Evolutionary conservation across 37 sponge, comb jelly and placozoan species (phyloP).

Genomic region (Theonella swinhoei): DNA sequence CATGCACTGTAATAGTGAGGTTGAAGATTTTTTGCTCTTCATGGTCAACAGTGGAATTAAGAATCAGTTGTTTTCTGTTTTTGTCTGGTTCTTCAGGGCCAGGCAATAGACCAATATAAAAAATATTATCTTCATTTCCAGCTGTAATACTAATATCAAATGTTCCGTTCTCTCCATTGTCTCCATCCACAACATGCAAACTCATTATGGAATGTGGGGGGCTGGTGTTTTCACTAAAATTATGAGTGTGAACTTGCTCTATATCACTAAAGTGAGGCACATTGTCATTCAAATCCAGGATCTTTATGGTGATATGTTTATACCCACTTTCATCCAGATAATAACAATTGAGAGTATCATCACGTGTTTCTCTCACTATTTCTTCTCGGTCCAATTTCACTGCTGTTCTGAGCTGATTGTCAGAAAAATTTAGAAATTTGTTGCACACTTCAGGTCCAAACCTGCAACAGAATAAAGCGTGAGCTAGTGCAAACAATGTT

Average conservation of each 20-base stretch:
- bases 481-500: background rate
- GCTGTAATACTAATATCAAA: conserved; percentile 29
- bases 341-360: conserved; percentile 32
- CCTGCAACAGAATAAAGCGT: background rate
- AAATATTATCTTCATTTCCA: conserved; percentile 54
- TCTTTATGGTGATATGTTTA: conserved; percentile 1
- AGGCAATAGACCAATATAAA: conserved; percentile 5
- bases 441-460: background rate
- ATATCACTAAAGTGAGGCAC: conserved; percentile 54
- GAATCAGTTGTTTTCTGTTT: conserved; percentile 7
- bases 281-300: conserved; percentile 71
- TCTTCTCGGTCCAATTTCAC: conserved; percentile 61
- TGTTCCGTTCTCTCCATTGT: conserved; percentile 66
- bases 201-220: conserved; percentile 8
- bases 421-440: background rate
- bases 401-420: background rate
- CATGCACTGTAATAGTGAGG: conserved; percentile 49
- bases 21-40: conserved; percentile 25
- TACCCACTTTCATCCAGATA: background rate
- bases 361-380: background rate
- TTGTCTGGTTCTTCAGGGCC: conserved; percentile 7
- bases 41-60: conserved; percentile 35
- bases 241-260: conserved; percentile 2
- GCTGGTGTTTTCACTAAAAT: conserved; percentile 20
- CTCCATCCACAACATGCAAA: conserved; percentile 53